Evolutionary conservation across 2,113 vertebrate species (phyloP).

Genomic region (Amphilophus citrinellus): DNA sequence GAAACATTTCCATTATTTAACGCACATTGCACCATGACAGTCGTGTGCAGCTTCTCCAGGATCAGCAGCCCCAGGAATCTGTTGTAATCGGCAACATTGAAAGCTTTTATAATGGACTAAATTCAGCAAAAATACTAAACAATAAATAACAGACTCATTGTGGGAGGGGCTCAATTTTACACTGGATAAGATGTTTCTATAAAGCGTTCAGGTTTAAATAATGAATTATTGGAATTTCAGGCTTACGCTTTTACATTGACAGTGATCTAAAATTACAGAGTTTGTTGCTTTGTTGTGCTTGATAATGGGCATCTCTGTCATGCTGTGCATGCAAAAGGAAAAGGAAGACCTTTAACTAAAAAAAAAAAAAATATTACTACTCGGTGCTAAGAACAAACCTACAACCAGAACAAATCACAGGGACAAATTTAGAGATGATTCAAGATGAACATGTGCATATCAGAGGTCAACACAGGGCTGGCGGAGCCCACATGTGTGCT

Average conservation of each 20-base stretch:
- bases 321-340: background rate
- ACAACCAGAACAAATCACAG: background rate
- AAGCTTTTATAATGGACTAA: background rate
- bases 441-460: background rate
- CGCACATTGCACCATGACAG: constrained; percentile 1
- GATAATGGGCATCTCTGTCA: background rate
- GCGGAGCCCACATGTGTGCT: background rate
- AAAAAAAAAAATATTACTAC: background rate
- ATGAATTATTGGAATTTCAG: background rate
- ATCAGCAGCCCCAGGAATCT: background rate
- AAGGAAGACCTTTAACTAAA: background rate
- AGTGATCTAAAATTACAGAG: background rate
- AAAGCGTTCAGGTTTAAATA: background rate
- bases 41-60: background rate
- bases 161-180: background rate
- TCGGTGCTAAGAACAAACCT: background rate
- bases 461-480: background rate
- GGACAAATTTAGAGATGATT: background rate
- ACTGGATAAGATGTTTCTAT: background rate
- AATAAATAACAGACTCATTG: background rate
- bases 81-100: background rate
- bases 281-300: too few species aligned
- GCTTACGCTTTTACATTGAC: background rate
- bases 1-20: constrained; percentile 61
- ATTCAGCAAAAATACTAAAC: background rate